A percentile compares a stretch with the other conserved stretches of the same genome.
These are phyloP conservation scores for Drosophila lacertosa DNA, from an alignment of 1,140 invertebrate genomes.

Conservation along the genomic window DNA sequence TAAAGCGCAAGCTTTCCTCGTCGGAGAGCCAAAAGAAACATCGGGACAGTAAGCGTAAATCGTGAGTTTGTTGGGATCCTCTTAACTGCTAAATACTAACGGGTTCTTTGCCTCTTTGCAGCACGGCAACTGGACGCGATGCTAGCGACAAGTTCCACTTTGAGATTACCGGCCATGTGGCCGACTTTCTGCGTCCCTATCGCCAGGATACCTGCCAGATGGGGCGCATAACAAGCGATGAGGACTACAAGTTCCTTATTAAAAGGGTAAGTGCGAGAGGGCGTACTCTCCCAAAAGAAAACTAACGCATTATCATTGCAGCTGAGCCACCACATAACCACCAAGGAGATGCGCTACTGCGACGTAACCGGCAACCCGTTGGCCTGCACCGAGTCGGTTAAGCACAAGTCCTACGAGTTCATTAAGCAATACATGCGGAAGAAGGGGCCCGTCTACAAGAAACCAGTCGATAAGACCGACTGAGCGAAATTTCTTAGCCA, in stretches of 20 bases:
- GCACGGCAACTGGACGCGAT: conserved; percentile 51
- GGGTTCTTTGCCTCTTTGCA: neutral
- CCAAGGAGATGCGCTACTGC: conserved; percentile 97
- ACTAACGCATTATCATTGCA: conserved; percentile 81
- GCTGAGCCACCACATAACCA: conserved; percentile 97
- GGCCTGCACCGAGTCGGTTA: conserved; percentile 96
- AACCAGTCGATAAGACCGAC: conserved; percentile 61
- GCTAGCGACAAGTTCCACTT: conserved; percentile 93
- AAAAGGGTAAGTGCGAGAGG: conserved; percentile 90
- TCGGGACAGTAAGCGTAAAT: conserved; percentile 55
- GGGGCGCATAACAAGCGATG: conserved; percentile 93
- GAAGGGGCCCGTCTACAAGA: conserved; percentile 87
- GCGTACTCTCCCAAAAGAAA: neutral
- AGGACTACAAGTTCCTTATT: conserved; percentile 98
- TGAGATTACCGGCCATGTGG: conserved; percentile 95
- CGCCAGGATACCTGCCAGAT: conserved; percentile 90
- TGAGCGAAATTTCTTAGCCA: conserved; percentile 14
- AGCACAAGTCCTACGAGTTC: conserved; percentile 96
- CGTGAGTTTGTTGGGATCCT: conserved; percentile 15
- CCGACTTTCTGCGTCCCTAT: conserved; percentile 95
- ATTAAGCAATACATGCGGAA: conserved; percentile 98
- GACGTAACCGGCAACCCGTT: conserved; percentile 91
- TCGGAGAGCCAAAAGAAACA: conserved; percentile 46
- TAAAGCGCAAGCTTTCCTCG: conserved; percentile 51
- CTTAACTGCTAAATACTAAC: neutral